Evolutionary conservation across 2,797 vertebrate genomes (phyloP), one percentile per base, ranked within the genome.

Genomic region (Coregonus suidteri): DNA sequence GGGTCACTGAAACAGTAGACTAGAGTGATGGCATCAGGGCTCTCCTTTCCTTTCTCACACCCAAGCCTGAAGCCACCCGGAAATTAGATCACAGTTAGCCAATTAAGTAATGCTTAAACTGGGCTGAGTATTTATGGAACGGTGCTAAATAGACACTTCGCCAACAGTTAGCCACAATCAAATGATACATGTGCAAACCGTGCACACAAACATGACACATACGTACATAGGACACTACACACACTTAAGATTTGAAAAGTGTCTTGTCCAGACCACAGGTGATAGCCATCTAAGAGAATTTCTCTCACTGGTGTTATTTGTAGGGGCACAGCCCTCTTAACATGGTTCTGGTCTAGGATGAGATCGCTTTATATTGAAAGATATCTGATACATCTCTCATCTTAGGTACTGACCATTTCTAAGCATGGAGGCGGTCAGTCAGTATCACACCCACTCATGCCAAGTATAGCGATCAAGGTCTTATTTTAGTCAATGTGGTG

Each of bases 51-150:
- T 71, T 66, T 65, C 67, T 68, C 25, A 3, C 72, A 52, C 73
- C 71, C 37, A 34, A 76, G 59, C 53, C 4, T 11, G 4, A 56
- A n/a, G 15, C 54, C 18, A 56, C 3, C 16, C n/a, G 6, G 84
- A 84, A 87, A 89, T 80, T 72, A 86, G 86, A 89, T 88, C 86
- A 90, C 74, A 74, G 37, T 81, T 76, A 83, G 79, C 87, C 83
- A 84, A 88, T 87, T 81, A 82, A 82, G 75, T 80, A 54, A 82
- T 75, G 25, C 77, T 75, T 83, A 77, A 89, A 85, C 71, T 73
- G 64, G 86, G 84, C 71, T 73, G 64, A 85, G 84, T 82, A 85
- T 85, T 88, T 91, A 83, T 88, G 82, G 82, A 91, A 73, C 13
- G 25, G 47, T 3, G 67, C 66, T 91, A 89, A 90, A 93, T 88